A percentile compares a stretch with the other conserved stretches of the same genome.
phyloP scores from a whole-genome alignment of 2,888 invertebrate genomes.

The Lepas anatifera region DNA sequence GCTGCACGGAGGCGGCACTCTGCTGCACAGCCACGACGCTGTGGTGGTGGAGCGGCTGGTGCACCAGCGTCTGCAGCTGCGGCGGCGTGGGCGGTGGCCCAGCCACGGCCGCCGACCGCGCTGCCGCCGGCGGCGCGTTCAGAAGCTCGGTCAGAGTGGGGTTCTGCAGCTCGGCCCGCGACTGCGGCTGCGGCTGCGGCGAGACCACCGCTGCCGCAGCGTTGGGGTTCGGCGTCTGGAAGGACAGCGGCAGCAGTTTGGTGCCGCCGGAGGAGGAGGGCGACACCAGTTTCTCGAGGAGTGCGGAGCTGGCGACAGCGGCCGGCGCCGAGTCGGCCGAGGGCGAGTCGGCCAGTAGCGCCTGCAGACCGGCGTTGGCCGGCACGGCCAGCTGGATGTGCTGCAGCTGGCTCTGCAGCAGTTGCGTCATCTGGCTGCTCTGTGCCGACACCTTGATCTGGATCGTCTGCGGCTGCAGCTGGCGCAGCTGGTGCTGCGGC shows the following conservation, averaged over 20 bases:
- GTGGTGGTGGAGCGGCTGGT: background rate
- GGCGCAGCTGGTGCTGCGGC: background rate
- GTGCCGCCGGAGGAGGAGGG: background rate
- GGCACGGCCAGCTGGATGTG: constrained; percentile 5
- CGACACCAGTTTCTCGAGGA: constrained; percentile 3
- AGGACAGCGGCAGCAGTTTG: background rate
- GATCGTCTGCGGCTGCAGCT: background rate
- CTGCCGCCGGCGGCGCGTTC: background rate
- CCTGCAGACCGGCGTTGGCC: background rate
- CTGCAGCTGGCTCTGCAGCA: constrained; percentile 10
- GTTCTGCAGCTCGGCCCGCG: constrained; percentile 4
- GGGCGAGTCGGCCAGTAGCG: background rate
- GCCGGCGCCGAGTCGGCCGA: background rate
- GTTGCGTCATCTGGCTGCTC: constrained; percentile 5
- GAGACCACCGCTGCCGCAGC: background rate
- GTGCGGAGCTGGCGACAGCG: background rate
- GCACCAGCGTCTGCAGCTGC: background rate
- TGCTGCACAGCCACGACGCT: background rate
- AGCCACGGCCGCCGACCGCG: background rate
- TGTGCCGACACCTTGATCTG: constrained; percentile 12
- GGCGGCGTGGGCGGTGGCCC: background rate
- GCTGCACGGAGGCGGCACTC: background rate
- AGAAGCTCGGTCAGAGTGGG: constrained; percentile 9
- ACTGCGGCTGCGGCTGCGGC: background rate
- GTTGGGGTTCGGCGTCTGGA: background rate